Base-by-base conservation (phyloP, 2,888 invertebrate genomes). In the Podabrus alpinus region DNA sequence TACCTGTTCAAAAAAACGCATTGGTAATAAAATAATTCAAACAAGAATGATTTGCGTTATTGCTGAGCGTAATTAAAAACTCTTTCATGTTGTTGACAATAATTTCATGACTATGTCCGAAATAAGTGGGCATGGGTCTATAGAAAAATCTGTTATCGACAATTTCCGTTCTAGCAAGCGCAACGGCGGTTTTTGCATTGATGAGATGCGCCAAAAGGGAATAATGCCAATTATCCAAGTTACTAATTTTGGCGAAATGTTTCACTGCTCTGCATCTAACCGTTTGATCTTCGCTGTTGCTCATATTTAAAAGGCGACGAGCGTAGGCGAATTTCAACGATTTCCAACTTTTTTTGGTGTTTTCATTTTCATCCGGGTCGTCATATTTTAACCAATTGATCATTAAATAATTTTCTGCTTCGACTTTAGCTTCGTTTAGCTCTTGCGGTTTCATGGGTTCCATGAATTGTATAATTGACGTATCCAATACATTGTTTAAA, bases 161-260 rank as follows among this genome's bases (percentile, higher is more conserved):
- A 60, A 91, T 91, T 59, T 88, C 86, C 2, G 92, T 92, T 80
- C 96, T 89, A 0, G 97, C 96, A 69, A 97, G 88, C 2, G 93
- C 91, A 0, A 95, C 91, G 2, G 95, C 93, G 0, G 95, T 95
- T 79, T 91, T 89, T 66, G 91, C 90, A 87, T 95, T 94, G 80
- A 94, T 90, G 78, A 94, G 92, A 87, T 95, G 95, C 5, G 96
- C 94, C 75, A 97, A 89, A 82, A 94, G 92, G 69, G 84, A 83
- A 79, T 82, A 87, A 78, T 88, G 87, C 86, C 87, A 87, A 72
- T 84, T 79, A 67, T 86, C 84, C 62, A 94, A 89, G 82, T 92
- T 90, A 83, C 91, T 92, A 79, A 94, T 90, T 29, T 89, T 88
- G 1, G 92, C 91, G 15, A 95, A 87, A 75, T 91, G 90, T 69